Conservation (phyloP, 2,888 invertebrate species). For the Euproctis similis region DNA sequence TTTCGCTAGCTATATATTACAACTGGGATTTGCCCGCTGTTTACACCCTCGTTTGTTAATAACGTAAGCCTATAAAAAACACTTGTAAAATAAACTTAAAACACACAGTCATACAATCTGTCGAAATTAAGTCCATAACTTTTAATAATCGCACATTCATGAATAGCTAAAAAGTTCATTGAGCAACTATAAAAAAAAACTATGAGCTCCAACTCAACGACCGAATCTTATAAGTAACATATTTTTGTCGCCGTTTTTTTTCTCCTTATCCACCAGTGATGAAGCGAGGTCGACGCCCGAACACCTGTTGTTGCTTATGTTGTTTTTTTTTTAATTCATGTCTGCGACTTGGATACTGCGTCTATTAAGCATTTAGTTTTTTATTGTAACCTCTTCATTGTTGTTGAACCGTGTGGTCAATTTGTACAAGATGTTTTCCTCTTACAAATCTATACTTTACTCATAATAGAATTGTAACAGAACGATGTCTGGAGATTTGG, state of each 20-base stretch:
- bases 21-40: no score
- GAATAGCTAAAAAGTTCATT: no score
- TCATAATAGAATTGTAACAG: no score
- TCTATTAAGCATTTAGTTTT: slow-evolving; percentile 54
- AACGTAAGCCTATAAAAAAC: no score
- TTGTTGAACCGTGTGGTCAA: slow-evolving; percentile 53
- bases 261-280: slow-evolving; percentile 52
- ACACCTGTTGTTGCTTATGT: slow-evolving; percentile 55
- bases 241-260: slow-evolving; percentile 48
- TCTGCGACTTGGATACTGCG: slow-evolving; percentile 40
- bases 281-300: slow-evolving; percentile 32
- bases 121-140: no score
- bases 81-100: no score
- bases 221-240: slow-evolving; percentile 34
- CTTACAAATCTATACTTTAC: slow-evolving; percentile 5
- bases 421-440: slow-evolving; percentile 10
- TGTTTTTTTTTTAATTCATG: slow-evolving; percentile 27
- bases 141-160: no score
- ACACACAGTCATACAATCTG: no score
- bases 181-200: no score
- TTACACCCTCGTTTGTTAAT: no score
- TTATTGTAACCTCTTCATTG: slow-evolving; percentile 43
- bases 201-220: slow-evolving; percentile 33
- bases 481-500: no score
- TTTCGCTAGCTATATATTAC: no score